Percentiles rank a stretch among this genome's conserved stretches.
phyloP scores from a whole-genome alignment of 2,797 vertebrate species.

The Morelia viridis region DNA sequence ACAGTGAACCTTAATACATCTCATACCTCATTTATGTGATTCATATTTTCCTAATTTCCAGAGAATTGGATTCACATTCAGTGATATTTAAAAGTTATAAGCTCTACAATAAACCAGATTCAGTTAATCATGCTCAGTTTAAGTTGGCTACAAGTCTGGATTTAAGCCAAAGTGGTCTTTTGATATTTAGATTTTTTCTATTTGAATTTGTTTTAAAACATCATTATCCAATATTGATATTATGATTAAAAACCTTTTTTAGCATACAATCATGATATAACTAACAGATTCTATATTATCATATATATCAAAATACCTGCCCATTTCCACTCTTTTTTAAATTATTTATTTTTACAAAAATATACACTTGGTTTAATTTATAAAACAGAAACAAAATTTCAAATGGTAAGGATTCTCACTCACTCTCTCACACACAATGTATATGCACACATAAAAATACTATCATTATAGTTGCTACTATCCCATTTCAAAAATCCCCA shows the following conservation, averaged over 20 bases:
- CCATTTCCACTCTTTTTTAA: neutral
- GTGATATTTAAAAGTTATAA: neutral
- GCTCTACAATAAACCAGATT: neutral
- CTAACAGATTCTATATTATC: neutral
- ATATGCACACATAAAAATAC: neutral
- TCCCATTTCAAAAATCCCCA: neutral
- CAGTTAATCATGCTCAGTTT: neutral
- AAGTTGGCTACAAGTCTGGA: neutral
- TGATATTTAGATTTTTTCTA: neutral
- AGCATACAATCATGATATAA: neutral
- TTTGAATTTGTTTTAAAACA: neutral
- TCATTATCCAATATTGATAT: neutral
- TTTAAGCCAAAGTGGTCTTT: neutral
- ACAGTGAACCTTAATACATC: neutral
- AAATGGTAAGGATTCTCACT: neutral
- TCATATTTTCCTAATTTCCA: neutral
- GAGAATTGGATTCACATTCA: neutral
- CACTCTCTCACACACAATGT: too few relatives aligned
- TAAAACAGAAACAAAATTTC: too few relatives aligned
- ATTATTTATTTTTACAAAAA: too few relatives aligned
- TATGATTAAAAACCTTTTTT: neutral
- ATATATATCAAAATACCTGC: neutral
- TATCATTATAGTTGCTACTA: neutral
- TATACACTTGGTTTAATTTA: too few relatives aligned
- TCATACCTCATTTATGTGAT: neutral